Evolutionary conservation across 2,113 vertebrate species (phyloP), one percentile per base, ranked within the genome.

Genomic region (Muntiacus reevesi): DNA sequence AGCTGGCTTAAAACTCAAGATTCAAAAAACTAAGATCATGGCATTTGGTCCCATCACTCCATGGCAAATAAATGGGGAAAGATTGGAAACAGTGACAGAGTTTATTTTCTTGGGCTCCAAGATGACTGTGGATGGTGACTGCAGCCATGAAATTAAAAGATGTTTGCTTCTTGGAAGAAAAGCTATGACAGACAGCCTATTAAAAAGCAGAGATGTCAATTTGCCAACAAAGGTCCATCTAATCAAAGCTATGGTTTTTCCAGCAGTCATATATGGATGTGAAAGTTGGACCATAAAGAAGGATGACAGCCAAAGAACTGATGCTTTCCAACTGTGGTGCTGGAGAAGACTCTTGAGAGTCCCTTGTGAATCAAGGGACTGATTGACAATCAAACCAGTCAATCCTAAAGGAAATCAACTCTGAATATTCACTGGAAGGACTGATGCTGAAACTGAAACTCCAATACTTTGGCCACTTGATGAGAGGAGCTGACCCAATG

Each of bases 251-350:
- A 14, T 76, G 12, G 12, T 76, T 76, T 76, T 43, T 76, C 23
- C 40, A 43, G 71, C 4, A 76, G 71, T 76, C 40, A 40, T 27
- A 33, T 43, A 43, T 76, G 40, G 40, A 76, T 76, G 12, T 43
- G 40, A 76, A 27, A 27, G 12, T 15, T 76, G 71, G 71, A 76
- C 40, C 71, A 76, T 43, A 76, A 76, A 43, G 67, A 43, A 76
- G 40, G 71, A 40, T 43, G 71, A 76, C 23, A 25, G 3, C 25
- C 0, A 0, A 43, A 14, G 36, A 76, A 76, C 7, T 0, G 1
- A 71, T 71, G n/a, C 19, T 76, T 43, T 43, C 40, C 40, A 43
- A 76, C 36, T 43, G 2, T 43, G 36, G 36, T 43, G 71, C 71
- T 43, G 3, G 71, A 76, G 40, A 76, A 76, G 71, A 76, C 71